These are phyloP conservation scores for Linyphia triangularis DNA, from an alignment of 2,888 invertebrate genomes.

Conservation along the genomic window DNA sequence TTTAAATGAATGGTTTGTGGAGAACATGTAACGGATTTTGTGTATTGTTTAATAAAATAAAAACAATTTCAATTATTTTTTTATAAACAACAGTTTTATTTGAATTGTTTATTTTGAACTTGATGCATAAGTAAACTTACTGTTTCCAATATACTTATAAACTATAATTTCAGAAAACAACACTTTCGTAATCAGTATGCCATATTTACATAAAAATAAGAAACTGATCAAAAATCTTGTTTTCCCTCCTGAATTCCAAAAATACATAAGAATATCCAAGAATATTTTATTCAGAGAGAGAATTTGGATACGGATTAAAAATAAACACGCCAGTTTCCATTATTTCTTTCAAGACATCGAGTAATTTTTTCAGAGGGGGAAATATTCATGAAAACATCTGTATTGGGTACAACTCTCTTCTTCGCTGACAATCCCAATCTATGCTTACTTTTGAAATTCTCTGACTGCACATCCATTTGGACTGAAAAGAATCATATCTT, in stretches of 20 bases:
- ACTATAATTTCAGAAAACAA: too few species aligned
- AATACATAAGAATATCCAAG: neutral
- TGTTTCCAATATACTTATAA: too few species aligned
- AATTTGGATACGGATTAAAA: neutral
- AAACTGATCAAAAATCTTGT: neutral
- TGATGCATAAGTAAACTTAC: too few species aligned
- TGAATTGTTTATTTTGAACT: too few species aligned
- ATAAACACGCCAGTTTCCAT: neutral
- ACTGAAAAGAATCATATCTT: constrained; percentile 7
- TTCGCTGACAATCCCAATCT: neutral
- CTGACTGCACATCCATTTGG: neutral
- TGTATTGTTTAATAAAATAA: too few species aligned
- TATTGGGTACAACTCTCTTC: neutral
- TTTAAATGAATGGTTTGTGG: too few species aligned
- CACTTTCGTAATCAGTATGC: too few species aligned
- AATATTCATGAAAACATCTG: neutral
- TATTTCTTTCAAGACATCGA: neutral
- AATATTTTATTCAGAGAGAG: too few species aligned
- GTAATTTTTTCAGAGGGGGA: constrained; percentile 4
- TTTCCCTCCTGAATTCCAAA: neutral
- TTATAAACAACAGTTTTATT: too few species aligned
- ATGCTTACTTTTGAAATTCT: constrained; percentile 12
- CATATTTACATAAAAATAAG: too few species aligned
- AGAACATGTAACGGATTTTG: too few species aligned
- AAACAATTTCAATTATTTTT: too few species aligned